These are phyloP conservation scores for Corvus moneduloides DNA, from an alignment of 2,113 vertebrate genomes.

Conservation along the genomic window DNA sequence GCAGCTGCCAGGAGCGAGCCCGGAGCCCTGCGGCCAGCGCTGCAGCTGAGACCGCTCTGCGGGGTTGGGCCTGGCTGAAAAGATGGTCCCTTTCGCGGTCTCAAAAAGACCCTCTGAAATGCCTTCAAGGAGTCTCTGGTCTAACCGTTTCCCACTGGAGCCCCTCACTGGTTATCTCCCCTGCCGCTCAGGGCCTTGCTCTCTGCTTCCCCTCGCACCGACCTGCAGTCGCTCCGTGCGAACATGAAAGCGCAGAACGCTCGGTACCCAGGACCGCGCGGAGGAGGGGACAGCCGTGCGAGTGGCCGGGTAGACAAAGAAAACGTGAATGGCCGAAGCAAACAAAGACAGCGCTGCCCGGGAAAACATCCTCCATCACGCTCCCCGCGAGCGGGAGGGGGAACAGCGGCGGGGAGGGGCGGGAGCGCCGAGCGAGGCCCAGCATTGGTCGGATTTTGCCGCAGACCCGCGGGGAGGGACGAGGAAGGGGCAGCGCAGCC, in stretches of 20 bases:
- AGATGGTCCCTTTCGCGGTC: accelerated
- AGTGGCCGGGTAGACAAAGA: accelerated
- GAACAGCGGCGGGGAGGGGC: not conserved
- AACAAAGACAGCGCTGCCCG: not conserved
- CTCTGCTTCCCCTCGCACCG: not conserved
- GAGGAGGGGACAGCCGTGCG: accelerated
- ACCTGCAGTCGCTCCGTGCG: not conserved
- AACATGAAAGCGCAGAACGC: accelerated
- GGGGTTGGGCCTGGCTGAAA: accelerated
- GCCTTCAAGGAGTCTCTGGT: accelerated
- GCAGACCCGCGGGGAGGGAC: not conserved
- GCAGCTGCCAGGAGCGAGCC: too few relatives aligned
- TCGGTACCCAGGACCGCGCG: accelerated
- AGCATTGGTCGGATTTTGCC: constrained; percentile 40
- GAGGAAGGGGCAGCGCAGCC: not conserved
- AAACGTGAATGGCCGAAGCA: accelerated
- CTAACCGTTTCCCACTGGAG: accelerated
- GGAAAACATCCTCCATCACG: accelerated
- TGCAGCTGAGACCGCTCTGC: accelerated
- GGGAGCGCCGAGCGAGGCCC: accelerated
- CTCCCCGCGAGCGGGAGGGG: not conserved
- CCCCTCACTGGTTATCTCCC: accelerated
- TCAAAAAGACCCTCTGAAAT: accelerated
- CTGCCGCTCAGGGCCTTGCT: accelerated
- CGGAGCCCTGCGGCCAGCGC: not conserved